Evolutionary conservation across 1,140 invertebrate genomes (phyloP), one percentile per base, ranked within the genome.

Genomic region (Trichomalopsis sarcophagae): DNA sequence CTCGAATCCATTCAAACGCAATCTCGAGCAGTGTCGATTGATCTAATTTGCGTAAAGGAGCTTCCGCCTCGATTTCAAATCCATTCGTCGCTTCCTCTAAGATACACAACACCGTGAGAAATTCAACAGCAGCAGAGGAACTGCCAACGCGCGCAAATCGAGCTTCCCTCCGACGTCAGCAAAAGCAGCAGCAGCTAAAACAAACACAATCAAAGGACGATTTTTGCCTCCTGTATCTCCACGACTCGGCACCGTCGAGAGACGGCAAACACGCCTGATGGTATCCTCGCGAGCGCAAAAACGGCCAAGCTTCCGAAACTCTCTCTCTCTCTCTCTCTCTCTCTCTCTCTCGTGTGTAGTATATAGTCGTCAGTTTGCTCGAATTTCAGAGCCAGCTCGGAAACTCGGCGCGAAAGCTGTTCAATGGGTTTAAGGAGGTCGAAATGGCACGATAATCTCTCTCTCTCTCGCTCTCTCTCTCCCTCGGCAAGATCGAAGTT

Each of bases 151-250:
- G 14, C 23, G 47, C 55, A 50, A 84, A 78, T 84, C 62, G 82
- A 84, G 27, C 74, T 50, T 69, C 40, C 81, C 74, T 74, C 68
- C 2, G 27, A 47, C 81, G 17, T 21, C 62, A 44, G 40, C 40
- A 44, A 44, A 36, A 36, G 33, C 69, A 73, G 33, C 69, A 73
- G 33, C 27, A 36, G 69, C 76, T 62, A 85, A 85, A 76, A 85
- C 84, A 81, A 85, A 85, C 66, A 85, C 84, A 85, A 81, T 85
- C 73, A 85, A 85, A 81, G 84, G 36, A 27, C 84, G n/a, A 85
- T 85, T 85, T 76, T 77, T 79, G 68, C 76, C 44, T 55, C 7
- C 62, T 30, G 14, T 62, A 76, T 76, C 71, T 82, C 23, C 47
- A 44, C 40, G 6, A 0, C 40, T 44, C 40, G 7, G 40, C 6